A percentile compares a stretch with the other conserved stretches of the same genome.
phyloP scores from a whole-genome alignment of 64 coral and sea anemone genomes.

The Catalaphyllia jardinei region DNA sequence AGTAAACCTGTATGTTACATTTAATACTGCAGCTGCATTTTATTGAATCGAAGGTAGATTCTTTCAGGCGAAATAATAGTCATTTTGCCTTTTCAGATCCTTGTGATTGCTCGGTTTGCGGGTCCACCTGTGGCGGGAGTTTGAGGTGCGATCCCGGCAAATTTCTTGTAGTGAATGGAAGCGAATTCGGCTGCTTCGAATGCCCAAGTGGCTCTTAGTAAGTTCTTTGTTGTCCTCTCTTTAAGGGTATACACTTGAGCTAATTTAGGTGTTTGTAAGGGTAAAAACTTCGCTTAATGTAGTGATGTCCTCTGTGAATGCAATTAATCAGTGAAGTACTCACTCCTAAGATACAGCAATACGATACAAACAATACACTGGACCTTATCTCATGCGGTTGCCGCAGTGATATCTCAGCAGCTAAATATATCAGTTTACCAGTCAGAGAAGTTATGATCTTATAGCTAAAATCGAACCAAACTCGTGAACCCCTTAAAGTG shows the following conservation, averaged over 20 bases:
- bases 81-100: conserved; percentile 20
- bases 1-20: background rate
- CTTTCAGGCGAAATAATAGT: background rate
- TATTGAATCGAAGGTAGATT: background rate
- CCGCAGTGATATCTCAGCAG: no score
- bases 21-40: background rate
- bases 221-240: background rate
- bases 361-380: no score
- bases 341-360: no score
- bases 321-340: no score
- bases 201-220: conserved; percentile 55
- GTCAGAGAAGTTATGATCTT: no score
- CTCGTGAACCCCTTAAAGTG: no score
- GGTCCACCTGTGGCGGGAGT: conserved; percentile 49
- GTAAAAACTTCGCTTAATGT: background rate
- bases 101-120: conserved; percentile 69
- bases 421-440: no score
- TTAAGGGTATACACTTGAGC: background rate
- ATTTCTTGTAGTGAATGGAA: conserved; percentile 60
- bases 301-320: background rate
- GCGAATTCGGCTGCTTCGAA: conserved; percentile 48
- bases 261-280: background rate
- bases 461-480: no score
- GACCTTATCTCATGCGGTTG: no score
- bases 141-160: conserved; percentile 52